Base-by-base conservation (phyloP, 2,113 vertebrate genomes). In the Alexandromys fortis region DNA sequence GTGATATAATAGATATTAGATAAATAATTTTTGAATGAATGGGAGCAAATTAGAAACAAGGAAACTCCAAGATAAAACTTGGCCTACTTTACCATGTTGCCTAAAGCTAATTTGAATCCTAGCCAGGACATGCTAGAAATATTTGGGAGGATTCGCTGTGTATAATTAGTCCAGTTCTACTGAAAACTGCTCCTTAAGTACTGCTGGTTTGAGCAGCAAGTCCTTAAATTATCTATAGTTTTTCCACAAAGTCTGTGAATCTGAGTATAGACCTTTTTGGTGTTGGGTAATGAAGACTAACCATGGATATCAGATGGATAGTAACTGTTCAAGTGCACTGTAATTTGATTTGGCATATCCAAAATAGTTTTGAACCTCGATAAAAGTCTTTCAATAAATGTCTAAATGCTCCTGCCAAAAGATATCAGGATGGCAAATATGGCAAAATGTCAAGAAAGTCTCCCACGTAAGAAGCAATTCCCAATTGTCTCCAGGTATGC, bases 331-430 rank as follows among this genome's bases (percentile, higher is more conserved):
- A 73, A 90, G 67, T 90, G 30, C 24, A 72, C 30, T 85, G 52
- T 85, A 95, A 95, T 97, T 97, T 88, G 88, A 95, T 97, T 94
- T 97, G 95, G 89, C 86, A 85, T 86, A 96, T 49, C 89, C 72
- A 90, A 96, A 96, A 96, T 96, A 91, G 77, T 96, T 94, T 92
- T 94, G 58, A 92, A 65, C 73, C 78, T n/a, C 89, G 70, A 89
- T 93, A 86, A 97, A 96, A 35, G 79, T 89, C 55, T 95, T 77
- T 88, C 14, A 91, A 76, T 94, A 94, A 94, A 86, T 96, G 58
- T 92, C 83, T 90, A 85, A 65, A 33, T 82, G 52, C n/a, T 49
- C 77, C 75, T 92, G 58, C 92, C 86, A 94, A 91, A 94, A 89
- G 76, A 90, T 85, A 93, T 91, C 95, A 94, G 88, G 68, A 55